Evolutionary conservation across 2,113 vertebrate species (phyloP).

Genomic region (Bos indicus): DNA sequence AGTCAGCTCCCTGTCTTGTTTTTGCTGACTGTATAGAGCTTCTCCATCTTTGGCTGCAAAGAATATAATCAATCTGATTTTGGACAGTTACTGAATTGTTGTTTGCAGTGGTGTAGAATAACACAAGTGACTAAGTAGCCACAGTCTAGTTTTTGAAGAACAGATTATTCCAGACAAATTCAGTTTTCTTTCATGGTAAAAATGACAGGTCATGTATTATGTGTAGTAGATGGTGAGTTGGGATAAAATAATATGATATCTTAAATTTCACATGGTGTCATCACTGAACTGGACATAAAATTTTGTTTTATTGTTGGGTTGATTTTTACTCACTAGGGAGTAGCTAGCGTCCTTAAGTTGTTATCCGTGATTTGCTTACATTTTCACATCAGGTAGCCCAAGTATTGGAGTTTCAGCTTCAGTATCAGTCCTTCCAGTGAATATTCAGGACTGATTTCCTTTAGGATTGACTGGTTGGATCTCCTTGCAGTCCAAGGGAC

Average conservation of each 20-base stretch:
- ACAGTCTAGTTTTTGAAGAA: slow-evolving; percentile 2
- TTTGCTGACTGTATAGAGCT: background rate
- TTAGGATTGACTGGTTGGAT: background rate
- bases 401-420: background rate
- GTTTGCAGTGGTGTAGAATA: background rate
- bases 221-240: background rate
- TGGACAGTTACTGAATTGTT: background rate
- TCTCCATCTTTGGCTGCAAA: background rate
- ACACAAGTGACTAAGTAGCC: background rate
- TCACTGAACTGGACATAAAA: background rate
- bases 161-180: background rate
- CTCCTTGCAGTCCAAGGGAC: background rate
- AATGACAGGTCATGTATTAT: background rate
- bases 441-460: background rate
- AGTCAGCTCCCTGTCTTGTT: background rate
- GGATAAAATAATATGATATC: background rate
- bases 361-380: background rate
- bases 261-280: background rate
- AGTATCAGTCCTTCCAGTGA: background rate
- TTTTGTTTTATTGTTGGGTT: background rate
- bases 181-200: background rate
- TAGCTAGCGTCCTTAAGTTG: too few relatives aligned
- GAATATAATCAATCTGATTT: background rate
- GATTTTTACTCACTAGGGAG: background rate
- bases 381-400: background rate